A percentile compares a stretch with the other conserved stretches of the same genome.
These are phyloP conservation scores for Ophonus ardosiacus DNA, from an alignment of 2,888 invertebrate genomes.

Conservation along the genomic window DNA sequence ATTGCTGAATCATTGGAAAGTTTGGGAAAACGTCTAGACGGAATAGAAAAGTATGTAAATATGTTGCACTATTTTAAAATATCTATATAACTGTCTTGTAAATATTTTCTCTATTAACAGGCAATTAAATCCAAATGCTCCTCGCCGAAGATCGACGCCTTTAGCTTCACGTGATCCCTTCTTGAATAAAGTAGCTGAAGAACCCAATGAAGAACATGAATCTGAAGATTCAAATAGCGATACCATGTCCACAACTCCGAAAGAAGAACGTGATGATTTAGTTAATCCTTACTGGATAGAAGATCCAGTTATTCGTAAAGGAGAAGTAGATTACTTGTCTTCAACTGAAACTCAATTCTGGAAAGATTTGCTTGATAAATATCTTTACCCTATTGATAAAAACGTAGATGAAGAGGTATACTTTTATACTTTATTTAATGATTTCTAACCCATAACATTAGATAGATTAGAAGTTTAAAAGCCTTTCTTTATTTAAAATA, in stretches of 20 bases:
- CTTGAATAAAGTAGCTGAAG: conserved; percentile 86
- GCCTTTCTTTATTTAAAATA: background rate
- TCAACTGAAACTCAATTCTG: conserved; percentile 94
- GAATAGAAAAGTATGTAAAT: conserved; percentile 84
- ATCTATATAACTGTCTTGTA: background rate
- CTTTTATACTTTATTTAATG: background rate
- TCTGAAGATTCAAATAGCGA: conserved; percentile 82
- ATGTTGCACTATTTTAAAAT: background rate
- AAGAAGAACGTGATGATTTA: conserved; percentile 88
- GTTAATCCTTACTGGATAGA: conserved; percentile 97
- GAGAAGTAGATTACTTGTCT: conserved; percentile 91
- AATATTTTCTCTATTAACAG: conserved; percentile 7
- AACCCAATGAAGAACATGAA: conserved; percentile 75
- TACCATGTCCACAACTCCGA: conserved; percentile 81
- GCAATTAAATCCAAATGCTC: conserved; percentile 83
- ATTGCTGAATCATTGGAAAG: conserved; percentile 91
- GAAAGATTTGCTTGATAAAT: conserved; percentile 95
- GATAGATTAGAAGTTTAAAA: conserved; percentile 67
- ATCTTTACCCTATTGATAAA: conserved; percentile 95
- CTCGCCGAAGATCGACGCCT: conserved; percentile 85
- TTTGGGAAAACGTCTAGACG: conserved; percentile 87
- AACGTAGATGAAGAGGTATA: conserved; percentile 93
- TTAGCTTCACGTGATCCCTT: conserved; percentile 84
- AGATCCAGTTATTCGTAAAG: conserved; percentile 91
- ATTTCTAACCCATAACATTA: too few species aligned